Evolutionary conservation across 2,888 invertebrate species (phyloP), one percentile per base, ranked within the genome.

Genomic region (Mamestra brassicae): DNA sequence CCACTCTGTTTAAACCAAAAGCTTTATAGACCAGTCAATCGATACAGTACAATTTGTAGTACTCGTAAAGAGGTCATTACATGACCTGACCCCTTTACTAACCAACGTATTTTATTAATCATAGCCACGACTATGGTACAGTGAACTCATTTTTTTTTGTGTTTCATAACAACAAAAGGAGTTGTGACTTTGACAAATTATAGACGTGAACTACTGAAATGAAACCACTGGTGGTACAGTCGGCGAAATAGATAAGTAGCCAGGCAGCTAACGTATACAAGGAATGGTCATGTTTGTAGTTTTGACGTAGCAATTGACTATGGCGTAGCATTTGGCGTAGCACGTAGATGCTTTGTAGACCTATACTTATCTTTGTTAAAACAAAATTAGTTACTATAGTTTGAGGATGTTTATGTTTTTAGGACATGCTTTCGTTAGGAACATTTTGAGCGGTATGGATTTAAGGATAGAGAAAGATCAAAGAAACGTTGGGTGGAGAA

Each of bases 111-210:
- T 85, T 81, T 85, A 87, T 85, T 87, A 84, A 87, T 84, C 86
- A 74, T 74, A 81, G 66, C 81, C 80, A 87, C 84, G 73, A 80
- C 71, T 66, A 52, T 52, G 57, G 81, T 80, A 76, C 71, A 57
- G 17, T 78, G 74, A 84, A 85, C 84, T 78, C 72, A 82, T n/a
- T 85, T 84, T 87, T 86, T 80, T 87, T 77, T 69, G 75, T 68
- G 55, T 76, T 82, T 78, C 76, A 69, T 79, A 80, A 76, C 54
- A 76, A 85, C 80, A 87, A 86, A 70, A 74, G 58, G 61, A 64
- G 68, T 76, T 79, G 36, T 86, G 87, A 87, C 87, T 85, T 84
- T 87, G 87, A 87, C 78, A 87, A 87, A 87, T 87, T 87, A 86
- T 84, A 67, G 76, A 78, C 57, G 80, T 74, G 75, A 79, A 78